phyloP scores from a whole-genome alignment of 2,113 vertebrate species.

The Prunella himalayana region DNA sequence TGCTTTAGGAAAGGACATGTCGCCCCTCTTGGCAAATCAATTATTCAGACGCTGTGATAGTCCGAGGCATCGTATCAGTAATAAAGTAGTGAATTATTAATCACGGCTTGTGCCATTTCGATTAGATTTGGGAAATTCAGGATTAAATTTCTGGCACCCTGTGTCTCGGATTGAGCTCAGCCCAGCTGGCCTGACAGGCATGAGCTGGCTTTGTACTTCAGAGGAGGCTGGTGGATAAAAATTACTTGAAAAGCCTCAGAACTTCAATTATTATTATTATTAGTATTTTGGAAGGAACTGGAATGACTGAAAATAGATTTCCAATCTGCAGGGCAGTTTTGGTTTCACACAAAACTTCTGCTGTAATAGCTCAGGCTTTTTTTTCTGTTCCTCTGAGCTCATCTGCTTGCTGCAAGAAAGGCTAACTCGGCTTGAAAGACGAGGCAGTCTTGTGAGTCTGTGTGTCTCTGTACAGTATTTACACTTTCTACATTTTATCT shows the following conservation, averaged over 20 bases:
- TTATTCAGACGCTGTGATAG: constrained; percentile 73
- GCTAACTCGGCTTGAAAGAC: constrained; percentile 30
- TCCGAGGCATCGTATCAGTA: constrained; percentile 71
- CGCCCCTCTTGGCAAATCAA: constrained; percentile 65
- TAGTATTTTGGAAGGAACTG: constrained; percentile 52
- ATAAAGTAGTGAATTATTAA: constrained; percentile 77
- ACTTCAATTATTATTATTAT: constrained; percentile 53
- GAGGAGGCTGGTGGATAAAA: constrained; percentile 56
- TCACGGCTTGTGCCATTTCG: constrained; percentile 63
- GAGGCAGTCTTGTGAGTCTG: background rate
- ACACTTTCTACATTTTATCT: constrained; percentile 40
- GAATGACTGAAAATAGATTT: constrained; percentile 56
- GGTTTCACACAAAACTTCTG: constrained; percentile 33
- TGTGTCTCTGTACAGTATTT: constrained; percentile 42
- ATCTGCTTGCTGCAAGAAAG: constrained; percentile 43
- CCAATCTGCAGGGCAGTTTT: constrained; percentile 50
- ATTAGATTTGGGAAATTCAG: constrained; percentile 74
- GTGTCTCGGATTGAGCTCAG: constrained; percentile 61
- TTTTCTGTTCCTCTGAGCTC: background rate
- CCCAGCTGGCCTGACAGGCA: constrained; percentile 66
- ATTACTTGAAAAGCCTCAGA: constrained; percentile 49
- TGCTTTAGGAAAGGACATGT: constrained; percentile 64
- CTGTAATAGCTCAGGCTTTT: constrained; percentile 19
- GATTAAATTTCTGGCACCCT: constrained; percentile 73
- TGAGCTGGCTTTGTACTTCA: constrained; percentile 56